Percentiles rank a stretch among this genome's conserved stretches.
These are phyloP conservation scores for Silurus glanis DNA, from an alignment of 2,113 vertebrate species.

Conservation along the genomic window DNA sequence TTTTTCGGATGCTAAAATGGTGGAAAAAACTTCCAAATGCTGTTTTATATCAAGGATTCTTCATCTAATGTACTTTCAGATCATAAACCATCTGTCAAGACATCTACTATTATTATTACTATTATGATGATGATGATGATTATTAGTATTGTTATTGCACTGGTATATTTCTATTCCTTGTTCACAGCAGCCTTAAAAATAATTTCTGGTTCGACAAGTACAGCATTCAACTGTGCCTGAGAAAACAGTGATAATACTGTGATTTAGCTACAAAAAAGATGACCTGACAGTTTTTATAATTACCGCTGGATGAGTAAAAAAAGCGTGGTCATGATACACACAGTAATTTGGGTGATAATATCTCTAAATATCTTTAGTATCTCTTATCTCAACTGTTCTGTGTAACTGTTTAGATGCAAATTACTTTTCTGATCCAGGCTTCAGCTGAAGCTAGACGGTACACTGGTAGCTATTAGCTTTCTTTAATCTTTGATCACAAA, in stretches of 20 bases:
- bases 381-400: neutral
- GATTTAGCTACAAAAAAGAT: no score
- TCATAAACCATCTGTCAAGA: neutral
- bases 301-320: no score
- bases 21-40: neutral
- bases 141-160: neutral
- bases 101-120: neutral
- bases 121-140: neutral
- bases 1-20: neutral
- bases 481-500: neutral
- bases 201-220: no score
- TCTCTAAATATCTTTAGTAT: neutral
- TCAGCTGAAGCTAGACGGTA: neutral
- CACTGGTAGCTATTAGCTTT: neutral
- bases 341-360: no score
- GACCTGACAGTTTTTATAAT: neutral
- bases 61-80: neutral
- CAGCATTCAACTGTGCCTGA: no score
- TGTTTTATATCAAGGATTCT: neutral
- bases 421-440: neutral
- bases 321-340: no score
- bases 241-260: neutral
- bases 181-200: neutral
- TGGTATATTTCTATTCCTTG: neutral
- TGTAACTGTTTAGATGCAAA: neutral